A percentile compares a stretch with the other conserved stretches of the same genome.
Evolutionary conservation across 2,797 vertebrate species (phyloP).

Genomic region (Eospalax fontanierii): DNA sequence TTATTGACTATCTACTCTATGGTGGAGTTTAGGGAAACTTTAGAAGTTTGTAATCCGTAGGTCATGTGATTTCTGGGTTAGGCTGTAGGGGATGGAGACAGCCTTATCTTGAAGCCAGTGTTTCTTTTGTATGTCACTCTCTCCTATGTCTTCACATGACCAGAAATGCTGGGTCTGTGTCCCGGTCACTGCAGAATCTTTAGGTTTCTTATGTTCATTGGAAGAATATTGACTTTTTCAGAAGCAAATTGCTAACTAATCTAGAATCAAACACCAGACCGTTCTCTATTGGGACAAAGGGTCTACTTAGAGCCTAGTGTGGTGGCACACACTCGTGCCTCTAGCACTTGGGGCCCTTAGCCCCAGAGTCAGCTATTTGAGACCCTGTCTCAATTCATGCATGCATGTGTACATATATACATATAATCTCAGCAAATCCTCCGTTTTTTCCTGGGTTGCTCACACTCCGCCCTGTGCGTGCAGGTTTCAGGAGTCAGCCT

Average conservation of each 20-base stretch:
- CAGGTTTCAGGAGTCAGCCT: neutral
- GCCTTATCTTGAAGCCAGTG: neutral
- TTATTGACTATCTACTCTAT: neutral
- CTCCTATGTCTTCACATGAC: neutral
- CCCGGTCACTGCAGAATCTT: neutral
- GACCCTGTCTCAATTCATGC: too few relatives aligned
- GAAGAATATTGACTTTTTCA: neutral
- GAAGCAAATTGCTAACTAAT: neutral
- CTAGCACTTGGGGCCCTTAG: neutral
- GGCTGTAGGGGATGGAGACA: neutral
- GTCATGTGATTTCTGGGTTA: neutral
- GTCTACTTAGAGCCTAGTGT: neutral
- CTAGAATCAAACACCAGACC: neutral
- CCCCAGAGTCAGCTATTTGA: neutral
- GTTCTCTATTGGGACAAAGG: neutral
- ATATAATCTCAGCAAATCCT: too few relatives aligned
- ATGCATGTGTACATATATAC: too few relatives aligned
- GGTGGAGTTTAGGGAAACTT: constrained; percentile 5
- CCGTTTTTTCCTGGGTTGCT: too few relatives aligned
- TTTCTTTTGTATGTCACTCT: neutral
- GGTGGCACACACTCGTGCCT: too few relatives aligned
- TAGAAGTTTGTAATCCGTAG: too few relatives aligned
- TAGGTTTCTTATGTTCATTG: neutral
- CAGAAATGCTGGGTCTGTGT: neutral
- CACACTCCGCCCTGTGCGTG: too few relatives aligned